Conservation (phyloP, 1,140 invertebrate species). For the Battus philenor region DNA sequence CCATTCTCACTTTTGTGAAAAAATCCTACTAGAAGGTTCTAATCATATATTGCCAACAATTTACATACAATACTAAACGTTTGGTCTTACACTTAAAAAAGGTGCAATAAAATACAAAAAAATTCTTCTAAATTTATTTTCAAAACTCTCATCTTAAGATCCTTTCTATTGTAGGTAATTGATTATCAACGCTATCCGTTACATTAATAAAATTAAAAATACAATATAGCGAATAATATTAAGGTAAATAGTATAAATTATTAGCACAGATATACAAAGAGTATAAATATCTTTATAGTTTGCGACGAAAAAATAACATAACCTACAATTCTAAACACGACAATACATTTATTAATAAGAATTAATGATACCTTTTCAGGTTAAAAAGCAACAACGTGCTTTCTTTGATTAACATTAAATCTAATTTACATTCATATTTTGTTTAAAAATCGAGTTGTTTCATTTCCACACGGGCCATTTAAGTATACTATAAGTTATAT, state of each 20-base stretch:
- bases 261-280: too few species aligned
- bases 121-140: slow-evolving; percentile 54
- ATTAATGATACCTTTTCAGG: background rate
- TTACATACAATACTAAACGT: too few species aligned
- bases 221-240: too few species aligned
- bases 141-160: slow-evolving; percentile 52
- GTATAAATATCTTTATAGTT: too few species aligned
- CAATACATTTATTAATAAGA: background rate
- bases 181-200: slow-evolving; percentile 41
- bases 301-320: background rate
- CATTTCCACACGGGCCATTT: slow-evolving; percentile 9
- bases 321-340: background rate
- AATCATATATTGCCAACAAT: too few species aligned
- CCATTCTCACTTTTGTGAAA: too few species aligned
- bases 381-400: background rate
- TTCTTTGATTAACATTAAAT: background rate
- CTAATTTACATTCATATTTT: background rate
- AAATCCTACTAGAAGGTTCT: too few species aligned
- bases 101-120: too few species aligned
- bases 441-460: slow-evolving; percentile 1
- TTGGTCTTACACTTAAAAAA: too few species aligned
- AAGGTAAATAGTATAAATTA: too few species aligned
- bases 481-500: slow-evolving; percentile 1
- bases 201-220: too few species aligned
- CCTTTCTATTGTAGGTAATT: slow-evolving; percentile 40